Conservation (phyloP, 1,140 invertebrate species). For the Dendrolimus kikuchii region DNA sequence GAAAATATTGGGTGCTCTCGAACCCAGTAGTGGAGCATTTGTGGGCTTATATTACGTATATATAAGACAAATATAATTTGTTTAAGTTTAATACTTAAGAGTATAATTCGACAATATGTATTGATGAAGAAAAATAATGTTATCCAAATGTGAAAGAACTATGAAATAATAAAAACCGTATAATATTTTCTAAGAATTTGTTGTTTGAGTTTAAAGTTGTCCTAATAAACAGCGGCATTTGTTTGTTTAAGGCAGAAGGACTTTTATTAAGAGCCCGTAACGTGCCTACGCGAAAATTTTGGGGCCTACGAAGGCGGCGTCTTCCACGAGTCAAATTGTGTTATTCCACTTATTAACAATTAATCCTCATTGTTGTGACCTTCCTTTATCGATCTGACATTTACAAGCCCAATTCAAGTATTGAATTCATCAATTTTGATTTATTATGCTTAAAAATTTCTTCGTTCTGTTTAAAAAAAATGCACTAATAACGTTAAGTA, state of each 20-base stretch:
- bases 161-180: background rate
- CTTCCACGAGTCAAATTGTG: conserved; percentile 16
- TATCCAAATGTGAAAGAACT: background rate
- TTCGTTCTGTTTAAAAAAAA: background rate
- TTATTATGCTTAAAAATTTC: background rate
- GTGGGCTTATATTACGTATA: no score
- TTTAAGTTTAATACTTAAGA: no score
- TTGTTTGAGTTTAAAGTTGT: conserved; percentile 9
- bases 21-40: no score
- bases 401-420: conserved; percentile 6
- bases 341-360: conserved; percentile 20
- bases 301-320: conserved; percentile 15
- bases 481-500: background rate
- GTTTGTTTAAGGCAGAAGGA: conserved; percentile 11
- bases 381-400: conserved; percentile 19
- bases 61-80: no score
- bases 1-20: no score
- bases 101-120: no score
- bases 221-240: conserved; percentile 18
- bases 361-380: conserved; percentile 17
- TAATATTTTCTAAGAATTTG: background rate
- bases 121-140: no score
- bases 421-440: conserved; percentile 11
- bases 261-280: conserved; percentile 16
- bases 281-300: conserved; percentile 24